Conservation (phyloP, 2,113 vertebrate species). For the Dicaeum eximium region DNA sequence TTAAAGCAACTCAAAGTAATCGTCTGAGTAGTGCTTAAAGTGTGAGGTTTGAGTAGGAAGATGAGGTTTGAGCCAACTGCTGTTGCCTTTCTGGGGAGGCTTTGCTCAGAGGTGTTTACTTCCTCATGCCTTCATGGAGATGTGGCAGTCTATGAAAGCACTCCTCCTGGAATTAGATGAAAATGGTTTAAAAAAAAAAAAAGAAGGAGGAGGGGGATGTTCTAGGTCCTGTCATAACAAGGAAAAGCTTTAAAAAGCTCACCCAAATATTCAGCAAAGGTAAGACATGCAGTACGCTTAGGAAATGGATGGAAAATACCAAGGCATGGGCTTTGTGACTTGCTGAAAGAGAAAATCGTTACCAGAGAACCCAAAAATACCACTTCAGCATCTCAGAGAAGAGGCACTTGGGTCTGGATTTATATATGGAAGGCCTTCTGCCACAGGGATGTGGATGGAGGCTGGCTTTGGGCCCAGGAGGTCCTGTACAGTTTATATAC, state of each 20-base stretch:
- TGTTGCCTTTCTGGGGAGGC: not conserved
- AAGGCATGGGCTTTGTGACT: not conserved
- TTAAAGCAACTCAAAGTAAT: not conserved
- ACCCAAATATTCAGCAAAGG: not conserved
- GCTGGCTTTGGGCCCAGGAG: not conserved
- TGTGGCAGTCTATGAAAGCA: constrained; percentile 50
- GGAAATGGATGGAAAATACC: not conserved
- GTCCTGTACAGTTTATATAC: not conserved
- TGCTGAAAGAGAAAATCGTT: not conserved
- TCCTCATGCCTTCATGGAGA: constrained; percentile 30
- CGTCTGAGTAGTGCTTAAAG: not conserved
- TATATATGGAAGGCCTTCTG: not conserved
- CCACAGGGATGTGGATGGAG: not conserved
- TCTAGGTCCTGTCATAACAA: constrained; percentile 1
- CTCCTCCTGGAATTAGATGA: constrained; percentile 29
- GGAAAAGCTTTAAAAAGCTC: constrained; percentile 10
- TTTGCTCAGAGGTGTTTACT: constrained; percentile 19
- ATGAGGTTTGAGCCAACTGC: not conserved
- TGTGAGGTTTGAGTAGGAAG: constrained; percentile 27
- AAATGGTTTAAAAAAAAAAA: not conserved
- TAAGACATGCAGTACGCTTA: not conserved
- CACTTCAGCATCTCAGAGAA: not conserved
- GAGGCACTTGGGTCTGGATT: not conserved
- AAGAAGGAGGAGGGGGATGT: not conserved
- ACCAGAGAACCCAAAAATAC: not conserved